Percentiles rank a stretch among this genome's conserved stretches.
Evolutionary conservation across 2,113 vertebrate genomes (phyloP).

Genomic region (Rhagologus leucostigma): DNA sequence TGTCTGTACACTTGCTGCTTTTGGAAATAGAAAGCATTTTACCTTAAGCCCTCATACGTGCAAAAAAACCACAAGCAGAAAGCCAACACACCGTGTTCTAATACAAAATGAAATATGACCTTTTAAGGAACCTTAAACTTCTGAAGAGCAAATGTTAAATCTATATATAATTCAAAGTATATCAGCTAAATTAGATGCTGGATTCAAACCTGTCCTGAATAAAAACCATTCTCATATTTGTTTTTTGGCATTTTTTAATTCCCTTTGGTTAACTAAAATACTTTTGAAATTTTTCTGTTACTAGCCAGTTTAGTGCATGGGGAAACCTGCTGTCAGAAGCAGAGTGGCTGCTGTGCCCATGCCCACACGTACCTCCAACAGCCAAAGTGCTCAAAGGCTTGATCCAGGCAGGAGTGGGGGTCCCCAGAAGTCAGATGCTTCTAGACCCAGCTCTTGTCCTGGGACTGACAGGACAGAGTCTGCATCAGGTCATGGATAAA

Average conservation of each 20-base stretch:
- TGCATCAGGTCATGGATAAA: neutral
- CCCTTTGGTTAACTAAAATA: neutral
- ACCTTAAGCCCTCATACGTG: neutral
- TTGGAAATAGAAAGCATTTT: constrained; percentile 21
- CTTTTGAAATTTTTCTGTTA: neutral
- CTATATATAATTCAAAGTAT: constrained; percentile 7
- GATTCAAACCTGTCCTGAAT: neutral
- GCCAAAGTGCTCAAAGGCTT: neutral
- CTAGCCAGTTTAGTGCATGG: neutral
- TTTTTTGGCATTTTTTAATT: neutral
- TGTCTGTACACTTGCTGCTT: neutral
- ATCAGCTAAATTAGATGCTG: neutral
- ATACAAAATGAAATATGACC: constrained; percentile 47
- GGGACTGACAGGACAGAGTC: neutral
- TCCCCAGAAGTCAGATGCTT: neutral
- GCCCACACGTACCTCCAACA: neutral
- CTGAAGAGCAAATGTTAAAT: constrained; percentile 3
- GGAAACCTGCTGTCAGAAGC: neutral
- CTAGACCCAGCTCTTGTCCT: neutral
- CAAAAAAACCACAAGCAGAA: neutral
- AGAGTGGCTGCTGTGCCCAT: neutral
- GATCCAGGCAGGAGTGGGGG: neutral
- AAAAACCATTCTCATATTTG: neutral
- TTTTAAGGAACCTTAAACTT: constrained; percentile 16
- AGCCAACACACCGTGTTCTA: neutral